phyloP scores from a whole-genome alignment of 2,113 vertebrate species.

The Motacilla alba region DNA sequence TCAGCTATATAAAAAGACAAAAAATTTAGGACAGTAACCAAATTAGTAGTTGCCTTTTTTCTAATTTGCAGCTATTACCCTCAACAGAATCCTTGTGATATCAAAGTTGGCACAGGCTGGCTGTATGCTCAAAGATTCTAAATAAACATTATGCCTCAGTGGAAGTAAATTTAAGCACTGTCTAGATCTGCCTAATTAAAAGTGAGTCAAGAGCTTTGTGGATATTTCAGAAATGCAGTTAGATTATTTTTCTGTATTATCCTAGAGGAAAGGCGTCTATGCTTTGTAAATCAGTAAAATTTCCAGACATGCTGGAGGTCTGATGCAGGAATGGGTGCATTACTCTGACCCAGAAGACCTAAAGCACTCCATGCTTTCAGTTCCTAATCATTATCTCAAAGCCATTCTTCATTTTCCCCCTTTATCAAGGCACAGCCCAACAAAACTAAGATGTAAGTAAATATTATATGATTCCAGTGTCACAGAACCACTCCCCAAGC shows the following conservation, averaged over 20 bases:
- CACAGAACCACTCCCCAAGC: background rate
- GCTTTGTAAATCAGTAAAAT: background rate
- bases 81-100: background rate
- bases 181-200: background rate
- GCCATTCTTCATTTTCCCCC: background rate
- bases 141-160: conserved; percentile 12
- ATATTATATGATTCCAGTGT: background rate
- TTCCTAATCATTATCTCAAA: background rate
- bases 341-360: background rate
- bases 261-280: background rate
- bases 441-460: background rate
- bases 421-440: background rate
- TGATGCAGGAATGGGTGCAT: background rate
- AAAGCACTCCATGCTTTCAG: background rate
- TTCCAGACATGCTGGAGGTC: background rate
- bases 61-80: background rate
- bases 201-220: background rate
- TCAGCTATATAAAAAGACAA: background rate
- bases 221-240: background rate
- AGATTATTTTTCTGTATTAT: background rate
- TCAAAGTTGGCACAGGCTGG: background rate
- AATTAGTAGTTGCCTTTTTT: background rate
- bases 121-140: background rate
- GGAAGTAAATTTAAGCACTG: background rate
- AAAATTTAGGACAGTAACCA: background rate